phyloP scores from a whole-genome alignment of 2,113 vertebrate species.

The Stictonetta naevosa region DNA sequence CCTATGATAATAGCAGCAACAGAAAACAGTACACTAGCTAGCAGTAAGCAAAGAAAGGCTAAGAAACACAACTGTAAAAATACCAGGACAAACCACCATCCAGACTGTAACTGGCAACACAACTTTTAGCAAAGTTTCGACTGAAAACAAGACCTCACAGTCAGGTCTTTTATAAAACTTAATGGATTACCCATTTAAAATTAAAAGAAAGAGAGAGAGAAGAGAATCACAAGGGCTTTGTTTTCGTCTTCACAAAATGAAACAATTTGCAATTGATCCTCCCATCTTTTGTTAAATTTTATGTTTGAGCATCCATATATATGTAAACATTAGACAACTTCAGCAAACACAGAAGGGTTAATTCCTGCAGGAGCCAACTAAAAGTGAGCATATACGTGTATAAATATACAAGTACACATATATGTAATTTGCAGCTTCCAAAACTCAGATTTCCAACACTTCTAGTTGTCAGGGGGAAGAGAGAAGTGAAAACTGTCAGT shows the following conservation, averaged over 20 bases:
- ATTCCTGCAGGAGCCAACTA: neutral
- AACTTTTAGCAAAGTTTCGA: neutral
- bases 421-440: neutral
- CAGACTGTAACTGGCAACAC: neutral
- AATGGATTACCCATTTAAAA: neutral
- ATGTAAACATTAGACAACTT: neutral
- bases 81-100: neutral
- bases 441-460: neutral
- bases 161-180: neutral
- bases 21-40: neutral
- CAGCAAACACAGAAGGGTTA: neutral
- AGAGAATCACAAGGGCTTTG: neutral
- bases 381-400: neutral
- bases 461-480: neutral
- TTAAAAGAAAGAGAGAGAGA: too few relatives aligned
- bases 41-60: neutral
- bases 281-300: neutral
- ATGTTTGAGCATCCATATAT: neutral
- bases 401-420: neutral
- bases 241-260: neutral
- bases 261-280: neutral
- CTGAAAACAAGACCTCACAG: neutral
- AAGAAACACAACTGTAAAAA: neutral
- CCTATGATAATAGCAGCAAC: neutral
- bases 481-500: neutral